Base-by-base conservation (phyloP, 2,888 invertebrate genomes). In the Hypomecis atomaria region DNA sequence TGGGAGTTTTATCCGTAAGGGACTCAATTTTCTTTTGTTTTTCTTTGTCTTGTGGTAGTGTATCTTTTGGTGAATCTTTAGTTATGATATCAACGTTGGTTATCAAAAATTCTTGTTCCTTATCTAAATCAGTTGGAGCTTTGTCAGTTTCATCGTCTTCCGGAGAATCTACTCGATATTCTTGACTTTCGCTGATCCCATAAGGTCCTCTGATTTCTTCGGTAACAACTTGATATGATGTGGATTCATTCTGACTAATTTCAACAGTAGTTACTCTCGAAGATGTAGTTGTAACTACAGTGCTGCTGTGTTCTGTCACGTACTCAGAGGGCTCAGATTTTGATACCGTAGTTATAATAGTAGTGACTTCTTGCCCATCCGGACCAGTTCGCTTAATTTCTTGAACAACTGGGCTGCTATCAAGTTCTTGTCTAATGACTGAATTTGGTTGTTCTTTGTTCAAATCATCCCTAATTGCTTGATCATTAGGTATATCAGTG, bases 261-360 rank as follows among this genome's bases (percentile, higher is more conserved):
- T 89, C 85, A 53, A 89, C 83, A 36, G 86, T 88, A 42, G 88
- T 89, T 7, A 87, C 71, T 68, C 81, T 83, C 33, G 90, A 87
- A 50, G 86, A 81, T n/a, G 81, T 82, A 13, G 88, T 81, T 37
- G 83, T 83, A 44, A 87, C 73, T 23, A 83, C 69, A 33, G 84
- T 86, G 56, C 81, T 87, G 34, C 79, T 84, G 53, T 85, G 84
- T 73, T 90, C 88, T 45, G 84, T 81, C 7, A 82, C 60, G 62
- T 73, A 78, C 65, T 88, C 82, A 23, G 76, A 71, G 45, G 89
- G 87, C 59, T 84, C 81, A 4, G 83, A 74, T 68, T 77, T 77
- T n/a, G 85, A 77, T 45, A 82, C 73, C 50, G 71, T 76, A 2
- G 82, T 85, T 73, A 83, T 71, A 42, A 81, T 70, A n/a, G 77